Evolutionary conservation across 37 sponge, comb jelly and placozoan species (phyloP).

Genomic region (Axinella damicornis): DNA sequence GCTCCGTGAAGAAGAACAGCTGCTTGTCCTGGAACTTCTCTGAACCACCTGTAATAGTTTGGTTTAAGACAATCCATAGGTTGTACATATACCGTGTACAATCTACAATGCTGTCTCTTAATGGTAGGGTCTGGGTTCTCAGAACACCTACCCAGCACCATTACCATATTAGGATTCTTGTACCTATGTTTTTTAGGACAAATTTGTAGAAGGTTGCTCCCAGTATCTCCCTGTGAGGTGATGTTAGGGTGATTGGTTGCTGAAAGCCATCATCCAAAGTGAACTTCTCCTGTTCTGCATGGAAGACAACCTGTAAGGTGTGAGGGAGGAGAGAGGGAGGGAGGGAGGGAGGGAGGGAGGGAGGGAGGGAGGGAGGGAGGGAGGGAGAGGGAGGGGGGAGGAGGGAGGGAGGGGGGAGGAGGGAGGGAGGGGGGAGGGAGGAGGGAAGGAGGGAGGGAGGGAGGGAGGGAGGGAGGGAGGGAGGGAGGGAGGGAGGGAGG

Average conservation of each 20-base stretch:
- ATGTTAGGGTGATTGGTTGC: constrained; percentile 35
- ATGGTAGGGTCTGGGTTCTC: background rate
- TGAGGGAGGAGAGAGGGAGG: background rate
- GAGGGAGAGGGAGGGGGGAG: too few relatives aligned
- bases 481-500: background rate
- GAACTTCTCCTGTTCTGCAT: constrained; percentile 43
- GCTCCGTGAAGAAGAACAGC: constrained; percentile 64
- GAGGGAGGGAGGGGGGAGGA: background rate
- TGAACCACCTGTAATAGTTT: constrained; percentile 69
- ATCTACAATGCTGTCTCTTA: background rate
- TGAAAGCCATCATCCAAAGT: constrained; percentile 71
- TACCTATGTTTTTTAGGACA: constrained; percentile 83
- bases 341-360: too few relatives aligned
- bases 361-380: too few relatives aligned
- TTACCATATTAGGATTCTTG: too few relatives aligned
- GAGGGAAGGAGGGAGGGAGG: background rate
- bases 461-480: background rate
- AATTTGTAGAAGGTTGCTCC: constrained; percentile 78
- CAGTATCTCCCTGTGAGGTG: constrained; percentile 47
- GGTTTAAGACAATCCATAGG: too few relatives aligned
- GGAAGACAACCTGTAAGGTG: constrained; percentile 29
- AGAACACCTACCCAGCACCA: too few relatives aligned
- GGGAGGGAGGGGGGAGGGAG: background rate
- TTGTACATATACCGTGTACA: background rate
- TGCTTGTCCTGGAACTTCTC: constrained; percentile 83